phyloP scores from a whole-genome alignment of 2,113 vertebrate species.

The Spea bombifrons region DNA sequence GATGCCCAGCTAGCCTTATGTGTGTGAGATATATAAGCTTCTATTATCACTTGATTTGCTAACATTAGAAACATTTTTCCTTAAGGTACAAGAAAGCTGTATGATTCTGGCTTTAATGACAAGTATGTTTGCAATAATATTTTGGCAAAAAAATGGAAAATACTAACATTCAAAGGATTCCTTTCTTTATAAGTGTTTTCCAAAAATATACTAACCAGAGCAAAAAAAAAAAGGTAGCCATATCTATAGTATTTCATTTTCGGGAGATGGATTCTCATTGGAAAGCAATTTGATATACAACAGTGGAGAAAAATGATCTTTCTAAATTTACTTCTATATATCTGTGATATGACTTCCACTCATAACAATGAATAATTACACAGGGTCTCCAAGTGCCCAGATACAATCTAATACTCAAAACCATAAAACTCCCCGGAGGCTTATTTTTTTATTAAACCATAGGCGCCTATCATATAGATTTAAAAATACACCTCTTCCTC shows the following conservation, averaged over 20 bases:
- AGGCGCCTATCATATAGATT: neutral
- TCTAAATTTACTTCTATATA: constrained; percentile 26
- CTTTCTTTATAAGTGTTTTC: neutral
- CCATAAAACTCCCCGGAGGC: constrained; percentile 18
- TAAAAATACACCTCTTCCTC: neutral
- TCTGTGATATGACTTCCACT: constrained; percentile 27
- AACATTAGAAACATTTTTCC: neutral
- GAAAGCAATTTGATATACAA: constrained; percentile 12
- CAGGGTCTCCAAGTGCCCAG: neutral
- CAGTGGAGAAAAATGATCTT: constrained; percentile 6
- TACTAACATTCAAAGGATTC: constrained; percentile 8
- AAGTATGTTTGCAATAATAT: neutral
- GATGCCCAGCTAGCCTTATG: no score
- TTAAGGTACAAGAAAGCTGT: neutral
- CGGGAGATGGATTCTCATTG: constrained; percentile 24
- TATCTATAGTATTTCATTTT: constrained; percentile 24
- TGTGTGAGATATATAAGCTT: no score
- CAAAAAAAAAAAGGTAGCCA: constrained; percentile 8
- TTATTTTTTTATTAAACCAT: constrained; percentile 28
- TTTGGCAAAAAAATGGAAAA: neutral
- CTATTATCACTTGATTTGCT: neutral
- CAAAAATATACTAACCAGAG: neutral
- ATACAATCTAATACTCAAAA: constrained; percentile 5
- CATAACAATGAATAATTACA: constrained; percentile 34
- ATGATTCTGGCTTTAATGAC: neutral